Evolutionary conservation across 2,888 invertebrate species (phyloP), one percentile per base, ranked within the genome.

Genomic region (Tortricodes alternella): DNA sequence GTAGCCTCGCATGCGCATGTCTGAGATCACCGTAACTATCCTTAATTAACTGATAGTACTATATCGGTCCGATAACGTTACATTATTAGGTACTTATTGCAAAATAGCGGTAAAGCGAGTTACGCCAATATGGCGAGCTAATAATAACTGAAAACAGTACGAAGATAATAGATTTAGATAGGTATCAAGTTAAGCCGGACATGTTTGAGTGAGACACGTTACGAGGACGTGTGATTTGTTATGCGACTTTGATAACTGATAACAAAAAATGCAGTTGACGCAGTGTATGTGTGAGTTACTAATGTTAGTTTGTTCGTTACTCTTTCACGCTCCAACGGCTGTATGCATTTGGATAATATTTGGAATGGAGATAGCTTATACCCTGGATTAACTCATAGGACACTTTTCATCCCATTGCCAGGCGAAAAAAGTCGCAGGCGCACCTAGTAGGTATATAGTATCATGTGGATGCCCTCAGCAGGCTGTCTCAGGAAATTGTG

Each of bases 11-110:
- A 34, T 13, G 11, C 34, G 34, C 13, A 34, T 50, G 15, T 37
- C 13, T 8, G 19, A 38, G 43, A 44, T 18, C 50, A n/a, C 27
- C 37, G 50, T 38, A 38, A 59, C 56, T 59, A 53, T 60, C 57
- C 62, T 62, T 66, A 66, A 66, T 68, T 64, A 63, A 59, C 64
- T 61, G 68, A 68, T 66, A 66, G 59, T 52, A 44, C 44, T 34
- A 35, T 66, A 64, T 64, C 60, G 61, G 60, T 59, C 53, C 43
- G 64, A 65, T 65, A 64, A 58, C 51, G 37, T 8, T 35, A 57
- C 53, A 46, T 59, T 56, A 41, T 55, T 55, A 48, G 56, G 43
- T 53, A n/a, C n/a, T n/a, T n/a, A 39, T 60, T 39, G 50, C 52
- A 38, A 43, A 55, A 48, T 56, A 49, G 60, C 60, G 55, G 57